Conservation (phyloP, 1,140 invertebrate species). For the Pygmarrhopalites habei region DNA sequence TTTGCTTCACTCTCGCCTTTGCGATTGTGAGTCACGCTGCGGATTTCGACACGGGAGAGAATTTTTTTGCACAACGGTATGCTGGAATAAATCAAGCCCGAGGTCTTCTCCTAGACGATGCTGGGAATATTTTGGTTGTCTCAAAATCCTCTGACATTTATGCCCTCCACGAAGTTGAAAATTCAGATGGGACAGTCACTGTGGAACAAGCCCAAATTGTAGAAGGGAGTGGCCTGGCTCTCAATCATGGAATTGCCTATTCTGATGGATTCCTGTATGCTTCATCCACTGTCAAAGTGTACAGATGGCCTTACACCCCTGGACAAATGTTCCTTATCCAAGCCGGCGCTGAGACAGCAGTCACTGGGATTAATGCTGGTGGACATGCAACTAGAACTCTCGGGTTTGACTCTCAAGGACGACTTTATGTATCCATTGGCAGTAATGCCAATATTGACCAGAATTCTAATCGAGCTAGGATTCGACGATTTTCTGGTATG, state of each 20-base stretch:
- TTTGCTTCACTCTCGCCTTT: no score
- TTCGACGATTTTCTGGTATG: constrained; percentile 10
- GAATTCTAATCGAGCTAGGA: constrained; percentile 1
- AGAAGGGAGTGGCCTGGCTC: neutral
- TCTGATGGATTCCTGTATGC: constrained; percentile 8
- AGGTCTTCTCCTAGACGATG: neutral
- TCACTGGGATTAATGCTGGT: constrained; percentile 1
- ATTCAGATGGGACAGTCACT: no score
- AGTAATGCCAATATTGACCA: constrained; percentile 21
- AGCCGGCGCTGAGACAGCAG: neutral
- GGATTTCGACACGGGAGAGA: no score
- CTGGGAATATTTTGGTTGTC: neutral
- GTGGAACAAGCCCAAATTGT: neutral
- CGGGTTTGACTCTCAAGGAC: neutral
- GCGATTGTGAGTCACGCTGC: no score
- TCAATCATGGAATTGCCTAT: constrained; percentile 20
- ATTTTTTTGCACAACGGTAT: no score
- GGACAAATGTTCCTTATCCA: constrained; percentile 1
- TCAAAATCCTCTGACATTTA: no score
- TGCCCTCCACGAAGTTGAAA: no score
- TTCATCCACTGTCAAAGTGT: constrained; percentile 12
- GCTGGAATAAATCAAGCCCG: no score
- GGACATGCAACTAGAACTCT: constrained; percentile 7
- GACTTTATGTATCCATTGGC: constrained; percentile 18
- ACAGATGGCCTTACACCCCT: constrained; percentile 22